phyloP scores from a whole-genome alignment of 2,888 invertebrate genomes.

The Andrena camellia region DNA sequence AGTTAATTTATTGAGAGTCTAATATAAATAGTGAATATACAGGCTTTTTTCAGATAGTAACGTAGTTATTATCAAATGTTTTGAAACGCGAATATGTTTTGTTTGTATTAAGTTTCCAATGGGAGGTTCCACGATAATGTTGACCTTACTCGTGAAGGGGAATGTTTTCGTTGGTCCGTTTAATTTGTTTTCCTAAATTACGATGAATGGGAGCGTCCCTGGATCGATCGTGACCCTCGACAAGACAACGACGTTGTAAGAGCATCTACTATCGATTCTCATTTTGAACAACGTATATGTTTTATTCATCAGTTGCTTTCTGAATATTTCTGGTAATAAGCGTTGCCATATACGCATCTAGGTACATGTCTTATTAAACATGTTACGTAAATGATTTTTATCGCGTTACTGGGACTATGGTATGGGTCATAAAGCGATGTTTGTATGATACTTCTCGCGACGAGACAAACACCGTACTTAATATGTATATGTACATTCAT shows the following conservation, averaged over 20 bases:
- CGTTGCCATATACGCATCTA: neutral
- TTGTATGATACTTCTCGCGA: neutral
- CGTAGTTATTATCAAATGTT: neutral
- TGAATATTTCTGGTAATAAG: neutral
- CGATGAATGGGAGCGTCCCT: neutral
- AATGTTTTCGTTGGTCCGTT: neutral
- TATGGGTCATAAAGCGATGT: neutral
- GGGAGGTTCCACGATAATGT: neutral
- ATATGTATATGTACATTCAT: neutral
- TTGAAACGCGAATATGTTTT: neutral
- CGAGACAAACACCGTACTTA: neutral
- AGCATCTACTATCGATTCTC: neutral
- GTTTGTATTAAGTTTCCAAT: neutral
- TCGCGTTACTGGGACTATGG: neutral
- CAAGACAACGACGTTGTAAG: neutral
- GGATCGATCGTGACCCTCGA: neutral
- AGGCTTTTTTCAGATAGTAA: neutral
- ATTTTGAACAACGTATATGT: neutral
- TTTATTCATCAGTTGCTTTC: neutral
- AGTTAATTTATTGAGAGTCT: too few species aligned
- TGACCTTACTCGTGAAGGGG: neutral
- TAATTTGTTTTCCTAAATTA: neutral
- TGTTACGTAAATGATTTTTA: conserved; percentile 15
- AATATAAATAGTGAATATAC: too few species aligned
- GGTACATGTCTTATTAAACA: neutral